A percentile compares a stretch with the other conserved stretches of the same genome.
phyloP scores from a whole-genome alignment of 2,797 vertebrate species.

The Manis javanica region DNA sequence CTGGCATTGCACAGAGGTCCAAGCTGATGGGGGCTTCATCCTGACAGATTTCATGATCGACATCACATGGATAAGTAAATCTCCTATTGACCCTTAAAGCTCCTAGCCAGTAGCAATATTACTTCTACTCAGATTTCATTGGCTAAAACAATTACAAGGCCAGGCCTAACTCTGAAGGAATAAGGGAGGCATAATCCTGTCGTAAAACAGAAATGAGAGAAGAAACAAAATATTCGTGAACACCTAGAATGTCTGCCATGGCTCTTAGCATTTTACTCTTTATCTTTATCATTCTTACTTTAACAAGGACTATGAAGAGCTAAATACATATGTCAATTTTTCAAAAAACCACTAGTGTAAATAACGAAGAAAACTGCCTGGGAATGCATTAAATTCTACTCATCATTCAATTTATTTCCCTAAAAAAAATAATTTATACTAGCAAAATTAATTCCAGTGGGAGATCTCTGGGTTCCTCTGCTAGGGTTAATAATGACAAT shows the following conservation, averaged over 20 bases:
- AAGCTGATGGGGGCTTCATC: background rate
- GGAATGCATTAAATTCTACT: slow-evolving; percentile 25
- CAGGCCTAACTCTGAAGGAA: background rate
- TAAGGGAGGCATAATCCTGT: background rate
- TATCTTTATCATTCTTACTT: slow-evolving; percentile 12
- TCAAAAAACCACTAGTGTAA: background rate
- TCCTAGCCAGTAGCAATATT: background rate
- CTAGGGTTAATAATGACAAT: background rate
- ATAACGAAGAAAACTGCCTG: background rate
- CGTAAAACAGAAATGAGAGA: background rate
- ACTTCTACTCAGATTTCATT: background rate
- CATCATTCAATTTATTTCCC: background rate
- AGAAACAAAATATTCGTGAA: background rate
- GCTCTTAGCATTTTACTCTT: slow-evolving; percentile 19
- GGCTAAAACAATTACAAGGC: background rate
- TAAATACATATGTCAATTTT: background rate
- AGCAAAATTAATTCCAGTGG: slow-evolving; percentile 18
- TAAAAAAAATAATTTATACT: slow-evolving; percentile 10
- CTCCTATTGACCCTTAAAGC: background rate
- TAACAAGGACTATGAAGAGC: background rate
- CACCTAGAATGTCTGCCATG: background rate
- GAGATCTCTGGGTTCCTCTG: background rate
- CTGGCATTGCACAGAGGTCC: background rate
- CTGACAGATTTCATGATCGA: background rate
- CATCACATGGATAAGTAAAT: background rate